Evolutionary conservation across 2,797 vertebrate genomes (phyloP).

Genomic region (Periophthalmus magnuspinnatus): DNA sequence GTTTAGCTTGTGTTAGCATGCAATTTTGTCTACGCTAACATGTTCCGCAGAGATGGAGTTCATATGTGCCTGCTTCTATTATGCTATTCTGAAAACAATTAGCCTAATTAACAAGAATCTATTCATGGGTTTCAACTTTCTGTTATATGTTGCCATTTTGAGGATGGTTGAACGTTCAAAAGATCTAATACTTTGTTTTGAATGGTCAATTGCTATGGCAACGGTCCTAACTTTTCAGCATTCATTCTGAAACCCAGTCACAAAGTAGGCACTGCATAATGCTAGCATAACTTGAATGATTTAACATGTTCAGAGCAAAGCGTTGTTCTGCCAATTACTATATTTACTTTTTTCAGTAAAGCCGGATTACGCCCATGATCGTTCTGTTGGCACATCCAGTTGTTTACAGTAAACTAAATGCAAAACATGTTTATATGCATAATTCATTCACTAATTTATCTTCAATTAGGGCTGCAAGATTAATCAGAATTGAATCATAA

Average conservation of each 20-base stretch:
- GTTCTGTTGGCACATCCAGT: neutral
- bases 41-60: neutral
- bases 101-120: no score
- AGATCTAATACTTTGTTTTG: no score
- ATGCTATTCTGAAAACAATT: neutral
- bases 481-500: no score
- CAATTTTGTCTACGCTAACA: conserved; percentile 26
- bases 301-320: neutral
- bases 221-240: no score
- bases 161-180: no score
- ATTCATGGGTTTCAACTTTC: no score
- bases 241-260: no score
- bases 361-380: neutral
- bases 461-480: no score
- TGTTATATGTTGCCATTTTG: no score
- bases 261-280: no score
- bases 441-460: no score
- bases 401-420: neutral
- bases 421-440: neutral
- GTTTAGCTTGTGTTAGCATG: conserved; percentile 30
- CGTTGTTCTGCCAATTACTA: neutral
- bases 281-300: neutral
- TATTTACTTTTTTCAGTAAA: neutral
- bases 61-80: neutral
- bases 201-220: no score